Evolutionary conservation across 2,113 vertebrate species (phyloP), one percentile per base, ranked within the genome.

Genomic region (Gymnogyps californianus): DNA sequence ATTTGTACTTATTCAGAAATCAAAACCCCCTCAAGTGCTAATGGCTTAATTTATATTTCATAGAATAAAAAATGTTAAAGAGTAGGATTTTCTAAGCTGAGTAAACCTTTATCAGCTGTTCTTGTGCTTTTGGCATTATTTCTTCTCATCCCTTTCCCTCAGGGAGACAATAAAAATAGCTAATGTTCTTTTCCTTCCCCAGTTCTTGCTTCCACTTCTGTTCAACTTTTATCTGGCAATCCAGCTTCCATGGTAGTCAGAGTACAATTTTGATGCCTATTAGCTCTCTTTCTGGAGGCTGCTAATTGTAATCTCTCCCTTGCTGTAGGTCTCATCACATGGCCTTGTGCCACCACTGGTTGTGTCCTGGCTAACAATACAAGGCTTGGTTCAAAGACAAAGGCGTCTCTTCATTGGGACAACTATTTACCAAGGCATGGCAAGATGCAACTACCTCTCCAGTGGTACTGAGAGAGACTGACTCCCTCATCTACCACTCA

Each of bases 21-120:
- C 26, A 72, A 80, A 96, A 78, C 8, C 14, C 65, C 77, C 83
- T 92, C 34, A 85, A 93, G 89, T 89, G 69, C 54, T 83, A 91
- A 79, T 26, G 46, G 47, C 36, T 93, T 92, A 87, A 82, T 94
- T 89, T 94, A 55, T 85, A 93, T 95, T 97, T 95, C 40, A 75
- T 54, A 65, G 57, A 92, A 87, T 79, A 59, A 94, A 86, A 93
- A 80, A 57, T 85, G 49, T 85, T 94, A 83, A 75, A 79, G 38
- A 57, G 36, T 49, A 59, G 66, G 87, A 93, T 97, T 91, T 97
- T 95, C 62, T 82, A 87, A 92, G 77, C 44, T 87, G 32, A 94
- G 49, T 79, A 97, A 96, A 95, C 58, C 34, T 92, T 93, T 94
- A 92, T 96, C 82, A 86, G 67, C 51, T 77, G 22, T 90, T 92